Conservation (phyloP, 2,888 invertebrate species). For the Ramazzottius varieornatus region DNA sequence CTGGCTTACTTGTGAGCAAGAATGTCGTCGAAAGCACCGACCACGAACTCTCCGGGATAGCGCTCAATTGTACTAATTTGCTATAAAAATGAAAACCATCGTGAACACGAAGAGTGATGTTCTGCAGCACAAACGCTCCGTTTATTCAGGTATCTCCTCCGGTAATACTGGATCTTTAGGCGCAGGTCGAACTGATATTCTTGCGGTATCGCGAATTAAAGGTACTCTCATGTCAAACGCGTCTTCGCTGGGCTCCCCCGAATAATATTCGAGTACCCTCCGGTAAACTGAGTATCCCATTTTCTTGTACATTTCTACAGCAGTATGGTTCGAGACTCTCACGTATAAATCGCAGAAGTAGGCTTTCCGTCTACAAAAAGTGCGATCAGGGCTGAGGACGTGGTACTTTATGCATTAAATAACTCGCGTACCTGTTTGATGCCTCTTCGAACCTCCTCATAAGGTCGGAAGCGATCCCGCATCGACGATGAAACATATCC, state of each 20-base stretch:
- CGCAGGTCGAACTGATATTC: constrained; percentile 62
- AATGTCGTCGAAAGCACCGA: too few species aligned
- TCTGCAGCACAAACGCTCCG: too few species aligned
- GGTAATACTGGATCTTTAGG: constrained; percentile 73
- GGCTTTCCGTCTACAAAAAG: constrained; percentile 51
- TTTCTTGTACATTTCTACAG: constrained; percentile 86
- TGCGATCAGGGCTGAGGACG: not conserved
- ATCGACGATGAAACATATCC: constrained; percentile 65
- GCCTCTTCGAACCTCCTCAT: constrained; percentile 85
- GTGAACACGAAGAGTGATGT: too few species aligned
- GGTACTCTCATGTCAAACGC: constrained; percentile 99
- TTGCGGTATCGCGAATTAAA: constrained; percentile 61
- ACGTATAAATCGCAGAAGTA: constrained; percentile 97
- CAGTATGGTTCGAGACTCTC: constrained; percentile 80
- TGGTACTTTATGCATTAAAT: too few species aligned
- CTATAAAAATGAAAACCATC: too few species aligned
- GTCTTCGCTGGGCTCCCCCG: constrained; percentile 90
- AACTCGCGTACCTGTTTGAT: constrained; percentile 43
- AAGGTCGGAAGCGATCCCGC: constrained; percentile 67
- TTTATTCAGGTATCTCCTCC: constrained; percentile 57
- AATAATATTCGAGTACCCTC: constrained; percentile 87
- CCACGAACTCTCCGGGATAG: too few species aligned
- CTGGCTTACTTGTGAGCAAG: too few species aligned
- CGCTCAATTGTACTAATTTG: too few species aligned
- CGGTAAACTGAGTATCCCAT: constrained; percentile 86